A percentile compares a stretch with the other conserved stretches of the same genome.
Evolutionary conservation across 2,797 vertebrate genomes (phyloP).

Genomic region (Cheirogaleus major): DNA sequence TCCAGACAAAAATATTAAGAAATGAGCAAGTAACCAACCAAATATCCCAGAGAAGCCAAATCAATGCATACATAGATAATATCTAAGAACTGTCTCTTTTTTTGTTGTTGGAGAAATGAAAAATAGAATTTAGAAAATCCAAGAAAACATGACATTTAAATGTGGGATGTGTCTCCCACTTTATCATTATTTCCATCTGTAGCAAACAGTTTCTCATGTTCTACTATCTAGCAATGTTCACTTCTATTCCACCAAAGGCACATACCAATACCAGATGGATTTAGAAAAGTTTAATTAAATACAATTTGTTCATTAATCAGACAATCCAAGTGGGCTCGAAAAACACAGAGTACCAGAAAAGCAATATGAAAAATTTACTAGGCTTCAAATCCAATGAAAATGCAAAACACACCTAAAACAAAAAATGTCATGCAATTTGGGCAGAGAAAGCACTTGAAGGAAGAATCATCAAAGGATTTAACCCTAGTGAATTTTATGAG

Average conservation of each 20-base stretch:
- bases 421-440: constrained; percentile 39
- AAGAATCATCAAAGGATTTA: constrained; percentile 52
- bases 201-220: not conserved
- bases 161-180: not conserved
- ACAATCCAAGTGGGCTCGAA: not conserved
- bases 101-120: constrained; percentile 11
- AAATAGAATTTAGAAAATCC: not conserved
- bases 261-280: not conserved
- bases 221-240: not conserved
- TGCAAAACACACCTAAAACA: constrained; percentile 27
- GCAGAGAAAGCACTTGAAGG: constrained; percentile 45
- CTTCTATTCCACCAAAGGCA: not conserved
- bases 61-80: not conserved
- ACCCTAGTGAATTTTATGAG: constrained; percentile 12
- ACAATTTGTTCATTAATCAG: not conserved
- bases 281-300: constrained; percentile 24
- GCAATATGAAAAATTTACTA: not conserved
- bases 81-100: not conserved
- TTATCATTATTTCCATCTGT: not conserved
- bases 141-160: constrained; percentile 31
- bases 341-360: not conserved
- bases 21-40: not conserved
- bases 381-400: not conserved
- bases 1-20: not conserved
- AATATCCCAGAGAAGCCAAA: not conserved